phyloP scores from a whole-genome alignment of 2,888 invertebrate genomes.

The Lymantria dispar region DNA sequence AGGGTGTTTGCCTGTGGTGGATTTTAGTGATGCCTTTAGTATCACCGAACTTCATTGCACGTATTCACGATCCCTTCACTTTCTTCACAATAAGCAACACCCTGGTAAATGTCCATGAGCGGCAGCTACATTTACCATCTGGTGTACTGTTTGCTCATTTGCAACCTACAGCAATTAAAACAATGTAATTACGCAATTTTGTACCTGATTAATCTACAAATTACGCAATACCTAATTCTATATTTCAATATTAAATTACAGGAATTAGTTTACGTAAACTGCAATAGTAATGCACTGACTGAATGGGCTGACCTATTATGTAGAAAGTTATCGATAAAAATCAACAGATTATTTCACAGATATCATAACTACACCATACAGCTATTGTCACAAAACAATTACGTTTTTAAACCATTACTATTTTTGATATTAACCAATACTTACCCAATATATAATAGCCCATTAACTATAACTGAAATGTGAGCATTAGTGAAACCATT shows the following conservation, averaged over 20 bases:
- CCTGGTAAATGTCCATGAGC: no score
- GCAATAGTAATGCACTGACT: not conserved
- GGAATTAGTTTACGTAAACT: not conserved
- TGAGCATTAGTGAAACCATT: not conserved
- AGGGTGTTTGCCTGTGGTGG: no score
- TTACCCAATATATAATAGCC: not conserved
- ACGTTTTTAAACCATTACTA: not conserved
- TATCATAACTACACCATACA: constrained; percentile 3
- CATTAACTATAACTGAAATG: not conserved
- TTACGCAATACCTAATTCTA: no score
- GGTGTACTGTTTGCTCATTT: no score
- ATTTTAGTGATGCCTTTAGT: no score
- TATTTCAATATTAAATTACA: not conserved
- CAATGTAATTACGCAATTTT: no score
- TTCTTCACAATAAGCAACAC: no score
- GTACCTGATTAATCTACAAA: no score
- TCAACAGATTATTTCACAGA: constrained; percentile 1
- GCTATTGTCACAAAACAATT: not conserved
- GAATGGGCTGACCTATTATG: constrained; percentile 1
- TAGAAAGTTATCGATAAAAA: constrained; percentile 3
- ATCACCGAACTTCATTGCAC: no score
- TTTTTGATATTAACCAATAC: not conserved
- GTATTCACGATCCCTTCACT: no score
- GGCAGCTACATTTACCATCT: no score
- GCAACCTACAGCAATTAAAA: no score